Evolutionary conservation across 92 coral and sea anemone species (phyloP).

Genomic region (Blastomussa wellsi): DNA sequence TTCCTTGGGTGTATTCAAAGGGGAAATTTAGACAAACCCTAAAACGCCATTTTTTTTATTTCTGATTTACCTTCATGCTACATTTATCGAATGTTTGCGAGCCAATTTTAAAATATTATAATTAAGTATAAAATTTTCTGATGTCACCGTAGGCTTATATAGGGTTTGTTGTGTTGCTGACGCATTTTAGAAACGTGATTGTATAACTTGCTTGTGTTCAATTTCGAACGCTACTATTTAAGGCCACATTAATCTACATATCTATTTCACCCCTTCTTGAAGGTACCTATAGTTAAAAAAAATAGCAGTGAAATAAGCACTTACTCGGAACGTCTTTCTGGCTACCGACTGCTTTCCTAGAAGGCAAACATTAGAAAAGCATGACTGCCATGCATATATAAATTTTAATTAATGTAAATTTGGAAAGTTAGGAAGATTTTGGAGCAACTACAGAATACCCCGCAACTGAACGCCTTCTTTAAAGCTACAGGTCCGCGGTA

Average conservation of each 20-base stretch:
- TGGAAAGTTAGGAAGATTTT: no score
- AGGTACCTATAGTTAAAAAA: background rate
- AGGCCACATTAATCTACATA: background rate
- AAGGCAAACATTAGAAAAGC: background rate
- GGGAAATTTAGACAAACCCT: background rate
- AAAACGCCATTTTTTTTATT: background rate
- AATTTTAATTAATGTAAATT: background rate
- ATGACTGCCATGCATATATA: background rate
- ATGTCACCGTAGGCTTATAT: background rate
- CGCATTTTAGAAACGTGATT: background rate
- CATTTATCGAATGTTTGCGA: background rate
- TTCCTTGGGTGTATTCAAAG: background rate
- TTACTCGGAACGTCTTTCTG: background rate
- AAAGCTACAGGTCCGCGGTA: no score
- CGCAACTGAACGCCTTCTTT: no score
- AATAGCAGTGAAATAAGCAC: background rate
- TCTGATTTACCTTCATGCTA: background rate
- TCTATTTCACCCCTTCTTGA: background rate
- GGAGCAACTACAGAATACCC: no score
- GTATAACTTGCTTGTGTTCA: background rate
- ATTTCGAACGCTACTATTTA: background rate
- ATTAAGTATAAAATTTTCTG: no score
- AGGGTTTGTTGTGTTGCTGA: background rate
- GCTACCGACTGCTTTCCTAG: background rate
- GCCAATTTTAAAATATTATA: background rate